Conservation (phyloP, 1,140 invertebrate genomes). For the Drosophila ambigua region DNA sequence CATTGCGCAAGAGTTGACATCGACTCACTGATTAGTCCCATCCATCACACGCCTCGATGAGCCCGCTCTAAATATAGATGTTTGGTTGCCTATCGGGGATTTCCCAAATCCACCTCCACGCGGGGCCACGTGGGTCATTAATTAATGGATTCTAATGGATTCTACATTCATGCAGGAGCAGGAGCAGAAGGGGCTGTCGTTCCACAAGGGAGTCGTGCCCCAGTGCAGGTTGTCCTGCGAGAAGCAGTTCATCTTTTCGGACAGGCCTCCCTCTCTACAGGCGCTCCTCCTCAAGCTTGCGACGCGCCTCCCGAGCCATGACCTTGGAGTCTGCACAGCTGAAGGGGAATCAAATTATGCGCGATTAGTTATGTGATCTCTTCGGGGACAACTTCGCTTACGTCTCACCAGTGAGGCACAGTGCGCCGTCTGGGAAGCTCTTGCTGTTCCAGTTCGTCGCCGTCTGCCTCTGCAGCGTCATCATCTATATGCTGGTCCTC, state of each 20-base stretch:
- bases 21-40: constrained; percentile 15
- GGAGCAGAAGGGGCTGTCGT: constrained; percentile 86
- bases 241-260: constrained; percentile 97
- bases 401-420: too few relatives aligned
- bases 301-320: too few relatives aligned
- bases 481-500: constrained; percentile 63
- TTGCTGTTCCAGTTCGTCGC: constrained; percentile 48
- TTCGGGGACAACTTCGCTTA: too few relatives aligned
- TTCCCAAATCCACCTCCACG: too few relatives aligned
- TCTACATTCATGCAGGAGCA: too few relatives aligned
- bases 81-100: too few relatives aligned
- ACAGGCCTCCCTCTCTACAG: constrained; percentile 87
- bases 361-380: too few relatives aligned
- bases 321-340: too few relatives aligned
- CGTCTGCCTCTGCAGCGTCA: constrained; percentile 46
- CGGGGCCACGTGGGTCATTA: too few relatives aligned
- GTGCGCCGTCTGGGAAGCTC: constrained; percentile 13
- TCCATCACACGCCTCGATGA: constrained; percentile 3
- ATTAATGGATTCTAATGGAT: too few relatives aligned
- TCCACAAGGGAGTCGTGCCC: constrained; percentile 97
- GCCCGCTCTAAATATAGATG: background rate
- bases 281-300: too few relatives aligned
- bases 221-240: constrained; percentile 98
- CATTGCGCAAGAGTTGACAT: background rate
- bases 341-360: too few relatives aligned